Percentiles rank a stretch among this genome's conserved stretches.
Conservation (phyloP, 2,888 invertebrate genomes). For the Lochmaea capreae region DNA sequence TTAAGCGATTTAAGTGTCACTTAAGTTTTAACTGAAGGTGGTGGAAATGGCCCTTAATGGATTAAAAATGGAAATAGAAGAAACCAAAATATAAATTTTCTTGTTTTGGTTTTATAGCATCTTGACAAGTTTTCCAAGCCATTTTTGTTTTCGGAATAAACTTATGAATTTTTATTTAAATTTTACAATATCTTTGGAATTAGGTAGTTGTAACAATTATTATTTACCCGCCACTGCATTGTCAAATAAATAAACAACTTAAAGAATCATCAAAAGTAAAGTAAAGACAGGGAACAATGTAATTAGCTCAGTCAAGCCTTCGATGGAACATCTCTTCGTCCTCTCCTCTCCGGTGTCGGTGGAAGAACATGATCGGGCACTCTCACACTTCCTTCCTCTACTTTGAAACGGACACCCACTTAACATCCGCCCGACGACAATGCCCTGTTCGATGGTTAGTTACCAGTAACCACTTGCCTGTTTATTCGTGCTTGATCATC, state of each 20-base stretch:
- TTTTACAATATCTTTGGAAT: neutral
- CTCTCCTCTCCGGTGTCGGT: constrained; percentile 13
- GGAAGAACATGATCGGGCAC: constrained; percentile 50
- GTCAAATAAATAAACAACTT: constrained; percentile 20
- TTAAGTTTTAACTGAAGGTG: too few species aligned
- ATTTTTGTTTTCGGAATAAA: too few species aligned
- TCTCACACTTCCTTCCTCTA: constrained; percentile 50
- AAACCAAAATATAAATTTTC: too few species aligned
- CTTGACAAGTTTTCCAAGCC: too few species aligned
- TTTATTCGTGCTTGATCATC: constrained; percentile 19
- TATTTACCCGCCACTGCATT: constrained; percentile 9
- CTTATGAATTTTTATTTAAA: too few species aligned
- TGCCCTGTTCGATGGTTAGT: constrained; percentile 25
- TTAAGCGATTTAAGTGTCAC: too few species aligned
- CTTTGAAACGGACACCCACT: constrained; percentile 49
- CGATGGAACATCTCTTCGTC: constrained; percentile 41
- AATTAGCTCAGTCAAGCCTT: constrained; percentile 47
- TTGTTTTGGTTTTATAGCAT: too few species aligned
- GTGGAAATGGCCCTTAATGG: too few species aligned
- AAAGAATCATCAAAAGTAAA: constrained; percentile 8
- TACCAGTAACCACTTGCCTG: constrained; percentile 16
- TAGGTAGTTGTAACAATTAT: neutral
- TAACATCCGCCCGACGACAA: constrained; percentile 49
- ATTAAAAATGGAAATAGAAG: too few species aligned
- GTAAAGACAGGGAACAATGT: constrained; percentile 33